Evolutionary conservation across 2,113 vertebrate species (phyloP).

Genomic region (Ursus arctos): DNA sequence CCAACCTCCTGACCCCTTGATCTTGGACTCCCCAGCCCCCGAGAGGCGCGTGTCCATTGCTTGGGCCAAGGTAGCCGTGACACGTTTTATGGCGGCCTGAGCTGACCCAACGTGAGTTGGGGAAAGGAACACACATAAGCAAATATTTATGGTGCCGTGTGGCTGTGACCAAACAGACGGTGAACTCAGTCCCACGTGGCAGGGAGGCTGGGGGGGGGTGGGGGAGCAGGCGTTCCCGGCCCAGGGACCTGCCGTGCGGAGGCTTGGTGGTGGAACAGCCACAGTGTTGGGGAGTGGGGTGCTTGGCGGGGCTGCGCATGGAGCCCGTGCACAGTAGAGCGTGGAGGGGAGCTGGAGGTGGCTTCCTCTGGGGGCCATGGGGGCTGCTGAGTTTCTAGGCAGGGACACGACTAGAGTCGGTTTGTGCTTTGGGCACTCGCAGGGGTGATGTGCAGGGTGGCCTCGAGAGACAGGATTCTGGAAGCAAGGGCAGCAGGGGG

Average conservation of each 20-base stretch:
- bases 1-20: not conserved
- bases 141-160: accelerated
- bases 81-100: accelerated
- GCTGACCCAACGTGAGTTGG: not conserved
- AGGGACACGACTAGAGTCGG: accelerated
- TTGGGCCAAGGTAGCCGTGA: accelerated
- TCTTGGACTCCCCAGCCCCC: too few relatives aligned
- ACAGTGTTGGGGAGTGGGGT: not conserved
- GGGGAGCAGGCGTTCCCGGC: not conserved
- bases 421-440: not conserved
- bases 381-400: not conserved
- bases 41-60: not conserved
- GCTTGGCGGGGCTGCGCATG: accelerated
- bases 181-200: accelerated
- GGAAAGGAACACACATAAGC: not conserved
- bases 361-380: not conserved
- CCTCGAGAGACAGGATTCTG: not conserved
- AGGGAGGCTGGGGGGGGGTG: not conserved
- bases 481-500: too few relatives aligned
- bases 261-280: not conserved
- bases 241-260: accelerated
- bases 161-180: not conserved
- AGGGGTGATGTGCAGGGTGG: accelerated
- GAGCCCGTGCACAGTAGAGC: not conserved
- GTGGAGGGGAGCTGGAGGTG: accelerated